Conservation (phyloP, 2,797 vertebrate species). For the Peromyscus melanophrys region DNA sequence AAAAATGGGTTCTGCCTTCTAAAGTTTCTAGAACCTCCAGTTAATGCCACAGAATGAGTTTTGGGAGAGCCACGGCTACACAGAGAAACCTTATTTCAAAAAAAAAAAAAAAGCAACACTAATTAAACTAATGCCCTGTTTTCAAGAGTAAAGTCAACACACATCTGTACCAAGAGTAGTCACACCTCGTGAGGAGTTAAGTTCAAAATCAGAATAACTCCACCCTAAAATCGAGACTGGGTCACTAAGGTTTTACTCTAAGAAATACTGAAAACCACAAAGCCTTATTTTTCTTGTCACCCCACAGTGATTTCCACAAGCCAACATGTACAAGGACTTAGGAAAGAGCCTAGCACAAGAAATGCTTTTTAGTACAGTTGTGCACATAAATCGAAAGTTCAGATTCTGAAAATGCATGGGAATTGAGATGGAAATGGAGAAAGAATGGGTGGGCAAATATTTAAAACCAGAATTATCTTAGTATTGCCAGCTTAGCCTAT, state of each 20-base stretch:
- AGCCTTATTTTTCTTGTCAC: neutral
- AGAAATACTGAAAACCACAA: slow-evolving; percentile 17
- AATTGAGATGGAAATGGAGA: neutral
- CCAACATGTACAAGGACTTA: neutral
- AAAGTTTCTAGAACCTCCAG: neutral
- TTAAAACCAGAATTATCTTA: slow-evolving; percentile 41
- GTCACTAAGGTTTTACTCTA: neutral
- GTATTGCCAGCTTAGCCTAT: neutral
- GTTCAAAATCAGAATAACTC: neutral
- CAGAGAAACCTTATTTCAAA: neutral
- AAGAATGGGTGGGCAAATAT: neutral
- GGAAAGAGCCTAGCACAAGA: neutral
- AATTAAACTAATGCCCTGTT: neutral
- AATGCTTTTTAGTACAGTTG: neutral
- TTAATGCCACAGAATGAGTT: neutral
- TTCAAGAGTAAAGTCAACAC: neutral
- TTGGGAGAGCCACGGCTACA: neutral
- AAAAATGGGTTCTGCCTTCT: neutral
- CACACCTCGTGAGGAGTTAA: neutral
- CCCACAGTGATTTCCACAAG: neutral
- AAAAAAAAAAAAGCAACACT: neutral
- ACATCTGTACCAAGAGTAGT: neutral
- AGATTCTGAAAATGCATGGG: neutral
- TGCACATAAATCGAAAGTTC: slow-evolving; percentile 8
- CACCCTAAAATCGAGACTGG: neutral